These are phyloP conservation scores for Bombycilla garrulus DNA, from an alignment of 2,113 vertebrate genomes.

Conservation along the genomic window DNA sequence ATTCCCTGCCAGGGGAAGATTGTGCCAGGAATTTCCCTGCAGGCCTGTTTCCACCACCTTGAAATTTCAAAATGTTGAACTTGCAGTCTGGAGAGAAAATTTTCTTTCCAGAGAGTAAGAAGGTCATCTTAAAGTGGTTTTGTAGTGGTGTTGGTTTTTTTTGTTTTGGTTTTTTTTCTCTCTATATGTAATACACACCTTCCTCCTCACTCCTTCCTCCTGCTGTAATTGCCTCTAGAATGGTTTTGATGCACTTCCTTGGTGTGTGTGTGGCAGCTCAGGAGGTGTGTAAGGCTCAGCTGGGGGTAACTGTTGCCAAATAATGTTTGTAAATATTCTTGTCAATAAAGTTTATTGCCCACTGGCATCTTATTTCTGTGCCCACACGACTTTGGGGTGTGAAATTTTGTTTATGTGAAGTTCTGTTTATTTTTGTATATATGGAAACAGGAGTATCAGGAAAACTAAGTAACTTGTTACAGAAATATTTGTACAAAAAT, in stretches of 20 bases:
- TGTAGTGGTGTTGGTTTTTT: accelerated
- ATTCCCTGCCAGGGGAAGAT: constrained; percentile 43
- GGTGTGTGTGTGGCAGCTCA: neutral
- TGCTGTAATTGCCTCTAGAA: neutral
- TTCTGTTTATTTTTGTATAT: too few relatives aligned
- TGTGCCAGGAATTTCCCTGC: constrained; percentile 51
- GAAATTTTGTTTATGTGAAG: neutral
- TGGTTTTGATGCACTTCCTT: neutral
- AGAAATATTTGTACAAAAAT: neutral
- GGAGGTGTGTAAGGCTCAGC: neutral
- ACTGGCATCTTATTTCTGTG: neutral
- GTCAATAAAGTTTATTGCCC: neutral
- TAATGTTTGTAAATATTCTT: neutral
- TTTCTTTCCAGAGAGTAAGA: constrained; percentile 12
- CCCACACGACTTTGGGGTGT: neutral
- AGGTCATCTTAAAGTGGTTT: neutral
- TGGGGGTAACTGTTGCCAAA: neutral
- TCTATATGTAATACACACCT: neutral
- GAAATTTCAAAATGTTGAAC: constrained; percentile 48
- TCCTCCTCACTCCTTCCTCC: neutral
- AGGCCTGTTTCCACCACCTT: constrained; percentile 1
- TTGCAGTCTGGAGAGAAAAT: neutral
- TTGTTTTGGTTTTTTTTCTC: too few relatives aligned
- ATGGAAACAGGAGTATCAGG: neutral
- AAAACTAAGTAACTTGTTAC: neutral